Percentiles rank a stretch among this genome's conserved stretches.
These are phyloP conservation scores for Tachycineta bicolor DNA, from an alignment of 2,113 vertebrate genomes.

Conservation along the genomic window DNA sequence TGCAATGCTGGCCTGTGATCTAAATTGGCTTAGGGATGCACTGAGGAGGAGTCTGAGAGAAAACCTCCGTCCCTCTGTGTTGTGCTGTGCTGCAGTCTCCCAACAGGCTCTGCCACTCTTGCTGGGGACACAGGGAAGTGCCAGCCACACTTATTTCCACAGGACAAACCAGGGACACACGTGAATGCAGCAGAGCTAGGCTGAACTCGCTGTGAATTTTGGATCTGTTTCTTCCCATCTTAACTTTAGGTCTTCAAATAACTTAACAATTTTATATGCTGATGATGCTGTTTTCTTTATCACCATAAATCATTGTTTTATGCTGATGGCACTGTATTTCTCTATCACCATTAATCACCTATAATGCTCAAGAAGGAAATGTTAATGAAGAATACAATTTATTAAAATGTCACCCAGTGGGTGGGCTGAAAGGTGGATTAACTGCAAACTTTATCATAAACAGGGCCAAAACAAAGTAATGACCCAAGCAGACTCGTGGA, in stretches of 20 bases:
- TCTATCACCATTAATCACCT: constrained; percentile 57
- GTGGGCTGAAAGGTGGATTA: not conserved
- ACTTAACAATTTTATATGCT: constrained; percentile 35
- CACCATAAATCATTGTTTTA: constrained; percentile 58
- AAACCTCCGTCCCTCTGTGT: not conserved
- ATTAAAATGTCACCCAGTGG: constrained; percentile 24
- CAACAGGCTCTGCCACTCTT: not conserved
- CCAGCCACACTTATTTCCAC: not conserved
- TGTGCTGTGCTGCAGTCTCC: not conserved
- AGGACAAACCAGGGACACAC: not conserved
- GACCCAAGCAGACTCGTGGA: not conserved
- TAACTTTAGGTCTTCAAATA: not conserved
- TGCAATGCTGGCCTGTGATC: not conserved
- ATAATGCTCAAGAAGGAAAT: constrained; percentile 22
- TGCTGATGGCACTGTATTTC: constrained; percentile 55
- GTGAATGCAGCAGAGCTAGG: not conserved
- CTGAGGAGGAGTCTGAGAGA: not conserved
- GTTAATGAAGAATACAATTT: constrained; percentile 52
- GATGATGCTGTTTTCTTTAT: constrained; percentile 10
- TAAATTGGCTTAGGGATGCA: not conserved
- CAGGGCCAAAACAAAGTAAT: not conserved
- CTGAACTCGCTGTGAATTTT: not conserved
- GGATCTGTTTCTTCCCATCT: not conserved
- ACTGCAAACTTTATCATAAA: not conserved
- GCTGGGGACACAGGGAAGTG: not conserved